Evolutionary conservation across 2,797 vertebrate species (phyloP).

Genomic region (Microcaecilia unicolor): DNA sequence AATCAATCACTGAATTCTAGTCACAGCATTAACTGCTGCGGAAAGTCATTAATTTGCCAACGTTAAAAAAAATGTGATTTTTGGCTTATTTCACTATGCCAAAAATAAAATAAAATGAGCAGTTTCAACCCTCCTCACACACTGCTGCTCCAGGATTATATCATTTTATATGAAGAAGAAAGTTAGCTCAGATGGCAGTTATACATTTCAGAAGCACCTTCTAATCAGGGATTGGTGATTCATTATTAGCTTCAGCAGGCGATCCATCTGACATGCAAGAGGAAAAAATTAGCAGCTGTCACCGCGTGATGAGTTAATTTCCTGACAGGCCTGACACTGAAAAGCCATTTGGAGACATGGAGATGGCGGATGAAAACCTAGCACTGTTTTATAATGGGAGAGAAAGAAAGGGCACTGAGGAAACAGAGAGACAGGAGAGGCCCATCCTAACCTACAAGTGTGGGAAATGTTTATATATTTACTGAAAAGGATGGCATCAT

Average conservation of each 20-base stretch:
- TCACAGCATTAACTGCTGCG: conserved; percentile 36
- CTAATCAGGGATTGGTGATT: conserved; percentile 89
- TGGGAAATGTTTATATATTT: conserved; percentile 31
- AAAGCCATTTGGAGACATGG: conserved; percentile 76
- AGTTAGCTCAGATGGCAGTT: conserved; percentile 63
- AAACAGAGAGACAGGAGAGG: conserved; percentile 30
- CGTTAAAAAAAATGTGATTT: conserved; percentile 40
- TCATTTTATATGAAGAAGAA: conserved; percentile 64
- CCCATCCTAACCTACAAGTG: conserved; percentile 23
- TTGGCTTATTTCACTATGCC: conserved; percentile 42
- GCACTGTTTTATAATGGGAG: conserved; percentile 77
- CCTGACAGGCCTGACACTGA: conserved; percentile 88
- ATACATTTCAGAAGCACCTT: conserved; percentile 69
- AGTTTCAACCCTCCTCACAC: not conserved
- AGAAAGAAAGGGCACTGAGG: conserved; percentile 64
- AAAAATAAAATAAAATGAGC: conserved; percentile 9
- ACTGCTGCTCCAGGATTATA: conserved; percentile 42
- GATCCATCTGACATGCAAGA: conserved; percentile 85
- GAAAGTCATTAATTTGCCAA: conserved; percentile 40
- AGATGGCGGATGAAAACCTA: conserved; percentile 85
- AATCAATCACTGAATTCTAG: conserved; percentile 22
- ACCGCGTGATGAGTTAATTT: conserved; percentile 93
- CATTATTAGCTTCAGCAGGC: conserved; percentile 88
- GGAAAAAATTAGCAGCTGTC: conserved; percentile 97
- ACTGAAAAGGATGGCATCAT: not conserved